Evolutionary conservation across 2,888 invertebrate genomes (phyloP).

Genomic region (Spialia ferax): DNA sequence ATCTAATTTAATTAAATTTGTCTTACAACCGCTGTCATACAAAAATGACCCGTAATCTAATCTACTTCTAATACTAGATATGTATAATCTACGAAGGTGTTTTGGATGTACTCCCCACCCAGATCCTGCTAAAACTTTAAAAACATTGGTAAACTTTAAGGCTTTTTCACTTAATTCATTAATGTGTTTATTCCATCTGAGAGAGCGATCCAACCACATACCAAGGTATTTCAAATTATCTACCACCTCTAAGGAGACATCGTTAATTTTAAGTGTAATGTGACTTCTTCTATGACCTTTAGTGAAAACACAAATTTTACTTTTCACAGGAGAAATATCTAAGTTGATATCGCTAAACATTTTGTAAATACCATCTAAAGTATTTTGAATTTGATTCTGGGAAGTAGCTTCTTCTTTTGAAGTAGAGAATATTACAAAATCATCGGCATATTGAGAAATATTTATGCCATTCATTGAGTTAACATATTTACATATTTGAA

Average conservation of each 20-base stretch:
- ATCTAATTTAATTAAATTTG: too few relatives aligned
- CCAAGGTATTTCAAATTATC: not conserved
- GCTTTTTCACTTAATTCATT: not conserved
- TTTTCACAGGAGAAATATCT: not conserved
- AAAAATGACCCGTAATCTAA: too few relatives aligned
- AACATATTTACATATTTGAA: constrained; percentile 5
- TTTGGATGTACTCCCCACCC: too few relatives aligned
- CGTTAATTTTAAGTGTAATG: not conserved
- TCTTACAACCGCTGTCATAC: too few relatives aligned
- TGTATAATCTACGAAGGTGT: too few relatives aligned
- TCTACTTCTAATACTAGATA: too few relatives aligned
- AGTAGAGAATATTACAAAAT: not conserved
- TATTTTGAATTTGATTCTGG: not conserved
- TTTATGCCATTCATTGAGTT: not conserved
- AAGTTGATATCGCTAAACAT: constrained; percentile 1
- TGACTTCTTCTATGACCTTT: not conserved
- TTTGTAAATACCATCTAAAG: not conserved
- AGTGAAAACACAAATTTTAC: not conserved
- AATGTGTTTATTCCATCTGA: not conserved
- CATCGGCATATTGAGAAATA: constrained; percentile 1
- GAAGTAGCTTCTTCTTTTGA: not conserved
- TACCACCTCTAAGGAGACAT: not conserved
- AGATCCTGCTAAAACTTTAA: too few relatives aligned
- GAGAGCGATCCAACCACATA: not conserved
- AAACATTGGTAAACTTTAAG: not conserved